phyloP scores from a whole-genome alignment of 2,888 invertebrate genomes.

The Hesperia comma region DNA sequence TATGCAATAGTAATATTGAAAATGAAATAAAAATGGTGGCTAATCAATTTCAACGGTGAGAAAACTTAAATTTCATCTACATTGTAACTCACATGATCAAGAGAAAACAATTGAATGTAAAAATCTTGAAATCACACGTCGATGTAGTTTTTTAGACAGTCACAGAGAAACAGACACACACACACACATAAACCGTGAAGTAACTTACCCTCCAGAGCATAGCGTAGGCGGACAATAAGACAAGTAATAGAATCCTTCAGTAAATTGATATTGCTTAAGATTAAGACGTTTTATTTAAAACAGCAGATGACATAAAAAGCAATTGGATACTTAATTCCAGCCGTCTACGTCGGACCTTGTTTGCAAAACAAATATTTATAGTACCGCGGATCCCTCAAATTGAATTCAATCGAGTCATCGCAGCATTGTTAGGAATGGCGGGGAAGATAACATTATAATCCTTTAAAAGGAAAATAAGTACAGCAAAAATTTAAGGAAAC shows the following conservation, averaged over 20 bases:
- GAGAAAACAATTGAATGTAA: no score
- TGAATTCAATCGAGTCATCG: constrained; percentile 41
- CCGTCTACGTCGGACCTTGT: constrained; percentile 18
- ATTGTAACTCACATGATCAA: no score
- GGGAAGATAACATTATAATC: constrained; percentile 31
- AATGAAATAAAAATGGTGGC: no score
- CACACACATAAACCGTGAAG: no score
- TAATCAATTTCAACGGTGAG: no score
- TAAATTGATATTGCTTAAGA: background rate
- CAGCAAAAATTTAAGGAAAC: constrained; percentile 21
- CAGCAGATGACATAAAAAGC: constrained; percentile 4
- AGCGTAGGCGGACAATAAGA: background rate
- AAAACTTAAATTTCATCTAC: no score
- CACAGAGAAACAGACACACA: no score
- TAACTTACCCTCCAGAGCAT: no score
- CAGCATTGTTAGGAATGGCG: constrained; percentile 31
- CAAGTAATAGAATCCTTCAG: background rate
- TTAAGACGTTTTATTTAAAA: constrained; percentile 2
- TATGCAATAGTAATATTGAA: no score
- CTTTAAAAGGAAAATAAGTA: constrained; percentile 33
- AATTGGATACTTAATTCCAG: constrained; percentile 15
- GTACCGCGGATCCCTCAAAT: constrained; percentile 40
- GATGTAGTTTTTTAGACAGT: no score
- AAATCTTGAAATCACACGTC: no score
- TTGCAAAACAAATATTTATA: constrained; percentile 42